Base-by-base conservation (phyloP, 1,140 invertebrate species). In the Dysdera silvatica region DNA sequence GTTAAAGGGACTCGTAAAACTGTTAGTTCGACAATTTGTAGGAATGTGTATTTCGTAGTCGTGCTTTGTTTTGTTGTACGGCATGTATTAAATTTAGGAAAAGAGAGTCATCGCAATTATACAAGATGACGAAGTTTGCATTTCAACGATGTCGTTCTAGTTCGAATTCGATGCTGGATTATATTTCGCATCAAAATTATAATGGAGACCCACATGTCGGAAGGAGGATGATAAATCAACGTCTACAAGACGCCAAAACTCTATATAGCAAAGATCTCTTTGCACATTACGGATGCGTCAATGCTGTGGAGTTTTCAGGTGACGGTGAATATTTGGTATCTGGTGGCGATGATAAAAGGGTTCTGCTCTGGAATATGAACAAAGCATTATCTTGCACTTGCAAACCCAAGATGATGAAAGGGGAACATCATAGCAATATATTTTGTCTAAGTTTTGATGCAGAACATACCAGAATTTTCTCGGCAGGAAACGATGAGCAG, bases 271-370 rank as follows among this genome's bases (percentile, higher is more conserved):
- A 87, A 68, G 88, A 95, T 80, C 79, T 97, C 18, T 79, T 85
- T 58, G 87, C 86, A 31, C 93, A 97, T 80, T 95, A 84, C 80
- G 93, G 93, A 68, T 97, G 93, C 82, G 90, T 97, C 26, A 97
- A 97, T 82, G 92, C 92, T 26, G 88, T 96, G 68, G 93, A 96
- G 77, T 97, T 96, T 80, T 93, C 89, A 4, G 82, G 83, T 53
- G 84, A 90, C 76, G 92, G 91, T 64, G 83, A 89, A 73, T 82
- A 85, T 59, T 81, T 97, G 49, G 83, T 87, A 63, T 96, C 92
- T 71, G 92, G 89, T 71, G 91, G 93, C 32, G 94, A 96, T 82
- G 92, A 96, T 72, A 82, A 87, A 71, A 81, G 91, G 66, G 87
- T 97, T 20, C 78, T 95, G 69, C 70, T 96, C 52, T 96, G 93